A percentile compares a stretch with the other conserved stretches of the same genome.
These are phyloP conservation scores for Maniola jurtina DNA, from an alignment of 1,140 invertebrate genomes.

Conservation along the genomic window DNA sequence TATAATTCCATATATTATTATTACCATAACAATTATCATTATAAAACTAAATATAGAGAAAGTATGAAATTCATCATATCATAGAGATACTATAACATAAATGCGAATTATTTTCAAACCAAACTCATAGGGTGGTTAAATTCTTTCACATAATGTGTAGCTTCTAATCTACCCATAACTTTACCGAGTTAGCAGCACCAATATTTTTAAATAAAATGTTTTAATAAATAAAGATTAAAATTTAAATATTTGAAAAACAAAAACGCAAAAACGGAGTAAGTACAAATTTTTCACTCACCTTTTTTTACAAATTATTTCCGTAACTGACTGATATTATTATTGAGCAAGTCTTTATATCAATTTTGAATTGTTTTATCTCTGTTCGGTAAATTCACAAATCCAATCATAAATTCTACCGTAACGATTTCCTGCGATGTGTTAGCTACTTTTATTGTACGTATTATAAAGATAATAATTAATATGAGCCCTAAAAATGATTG, in stretches of 20 bases:
- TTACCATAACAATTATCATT: too few relatives aligned
- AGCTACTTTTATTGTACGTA: neutral
- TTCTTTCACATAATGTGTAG: too few relatives aligned
- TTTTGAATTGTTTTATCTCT: neutral
- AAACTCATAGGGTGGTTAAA: too few relatives aligned
- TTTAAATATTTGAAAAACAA: too few relatives aligned
- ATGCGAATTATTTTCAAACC: too few relatives aligned
- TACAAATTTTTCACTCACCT: neutral
- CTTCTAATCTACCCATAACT: too few relatives aligned
- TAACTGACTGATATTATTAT: conserved; percentile 1
- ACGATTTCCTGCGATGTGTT: neutral
- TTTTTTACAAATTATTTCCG: conserved; percentile 2
- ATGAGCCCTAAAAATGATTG: too few relatives aligned
- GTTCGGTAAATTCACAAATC: conserved; percentile 3
- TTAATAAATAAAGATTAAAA: neutral
- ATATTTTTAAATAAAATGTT: neutral
- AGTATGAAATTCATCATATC: too few relatives aligned
- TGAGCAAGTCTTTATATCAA: neutral
- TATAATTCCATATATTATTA: too few relatives aligned
- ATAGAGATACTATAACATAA: too few relatives aligned
- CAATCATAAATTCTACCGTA: neutral
- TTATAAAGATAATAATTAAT: conserved; percentile 1
- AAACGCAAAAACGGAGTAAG: neutral
- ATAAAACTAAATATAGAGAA: too few relatives aligned
- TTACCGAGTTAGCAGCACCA: too few relatives aligned